Evolutionary conservation across 2,888 invertebrate species (phyloP).

Genomic region (Thymelicus acteon): DNA sequence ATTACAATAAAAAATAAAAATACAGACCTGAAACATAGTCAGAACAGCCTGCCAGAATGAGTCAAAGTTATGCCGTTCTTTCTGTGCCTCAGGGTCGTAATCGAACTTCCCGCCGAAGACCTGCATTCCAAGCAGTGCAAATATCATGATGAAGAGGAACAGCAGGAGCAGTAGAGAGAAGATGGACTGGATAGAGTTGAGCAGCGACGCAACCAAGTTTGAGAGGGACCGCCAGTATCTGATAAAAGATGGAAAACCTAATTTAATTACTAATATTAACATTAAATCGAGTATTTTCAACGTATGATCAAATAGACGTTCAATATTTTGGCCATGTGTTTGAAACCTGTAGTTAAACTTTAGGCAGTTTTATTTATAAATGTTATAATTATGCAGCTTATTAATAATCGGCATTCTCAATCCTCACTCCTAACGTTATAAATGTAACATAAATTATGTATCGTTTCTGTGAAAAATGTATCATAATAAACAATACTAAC

Average conservation of each 20-base stretch:
- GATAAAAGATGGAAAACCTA: conserved; percentile 54
- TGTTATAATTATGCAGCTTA: no score
- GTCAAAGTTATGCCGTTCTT: conserved; percentile 98
- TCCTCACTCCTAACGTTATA: no score
- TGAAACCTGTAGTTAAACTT: no score
- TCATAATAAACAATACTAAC: conserved; percentile 85
- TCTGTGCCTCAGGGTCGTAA: conserved; percentile 91
- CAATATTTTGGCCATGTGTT: no score
- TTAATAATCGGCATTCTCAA: no score
- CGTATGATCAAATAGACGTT: no score
- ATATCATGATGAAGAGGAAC: conserved; percentile 99
- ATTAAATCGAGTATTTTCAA: no score
- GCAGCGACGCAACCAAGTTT: conserved; percentile 98
- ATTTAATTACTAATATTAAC: no score
- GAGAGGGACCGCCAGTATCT: conserved; percentile 99
- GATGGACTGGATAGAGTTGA: conserved; percentile 99
- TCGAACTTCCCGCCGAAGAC: conserved; percentile 99
- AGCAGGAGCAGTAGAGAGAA: conserved; percentile 97
- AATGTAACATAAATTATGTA: no score
- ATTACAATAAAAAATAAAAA: background rate
- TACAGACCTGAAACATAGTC: conserved; percentile 97
- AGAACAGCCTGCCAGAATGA: conserved; percentile 99
- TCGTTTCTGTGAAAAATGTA: background rate
- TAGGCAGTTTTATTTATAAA: no score
- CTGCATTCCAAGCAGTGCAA: conserved; percentile 99